phyloP scores from a whole-genome alignment of 2,113 vertebrate genomes.

The Crotalus viridis region DNA sequence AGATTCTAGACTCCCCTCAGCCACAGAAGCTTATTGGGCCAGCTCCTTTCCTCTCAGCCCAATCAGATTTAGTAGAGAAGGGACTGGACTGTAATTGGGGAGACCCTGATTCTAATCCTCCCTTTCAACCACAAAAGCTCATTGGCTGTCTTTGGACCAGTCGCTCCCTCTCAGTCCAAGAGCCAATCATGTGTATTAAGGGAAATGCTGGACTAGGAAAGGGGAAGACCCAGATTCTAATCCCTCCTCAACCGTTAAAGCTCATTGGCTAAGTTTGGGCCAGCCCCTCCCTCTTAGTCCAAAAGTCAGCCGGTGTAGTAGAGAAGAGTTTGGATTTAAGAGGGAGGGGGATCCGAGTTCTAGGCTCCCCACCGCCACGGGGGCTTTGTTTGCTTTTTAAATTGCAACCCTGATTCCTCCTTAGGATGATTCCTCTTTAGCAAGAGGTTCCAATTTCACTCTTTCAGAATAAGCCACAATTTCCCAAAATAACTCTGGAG shows the following conservation, averaged over 20 bases:
- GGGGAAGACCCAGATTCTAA: background rate
- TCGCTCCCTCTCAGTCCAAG: background rate
- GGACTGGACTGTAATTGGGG: background rate
- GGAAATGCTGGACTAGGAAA: background rate
- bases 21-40: background rate
- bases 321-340: background rate
- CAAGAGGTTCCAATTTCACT: background rate
- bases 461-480: background rate
- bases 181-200: background rate
- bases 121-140: background rate
- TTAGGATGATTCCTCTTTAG: background rate
- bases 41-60: background rate
- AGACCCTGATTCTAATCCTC: background rate
- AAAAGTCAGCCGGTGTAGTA: background rate
- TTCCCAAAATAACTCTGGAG: background rate
- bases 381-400: background rate
- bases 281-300: background rate
- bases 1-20: background rate
- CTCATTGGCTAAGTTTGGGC: background rate
- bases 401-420: background rate
- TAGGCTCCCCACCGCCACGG: background rate
- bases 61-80: background rate
- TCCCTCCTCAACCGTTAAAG: background rate
- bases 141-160: background rate
- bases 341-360: background rate